Conservation (phyloP, 2,888 invertebrate species). For the Teinopalpus imperialis region DNA sequence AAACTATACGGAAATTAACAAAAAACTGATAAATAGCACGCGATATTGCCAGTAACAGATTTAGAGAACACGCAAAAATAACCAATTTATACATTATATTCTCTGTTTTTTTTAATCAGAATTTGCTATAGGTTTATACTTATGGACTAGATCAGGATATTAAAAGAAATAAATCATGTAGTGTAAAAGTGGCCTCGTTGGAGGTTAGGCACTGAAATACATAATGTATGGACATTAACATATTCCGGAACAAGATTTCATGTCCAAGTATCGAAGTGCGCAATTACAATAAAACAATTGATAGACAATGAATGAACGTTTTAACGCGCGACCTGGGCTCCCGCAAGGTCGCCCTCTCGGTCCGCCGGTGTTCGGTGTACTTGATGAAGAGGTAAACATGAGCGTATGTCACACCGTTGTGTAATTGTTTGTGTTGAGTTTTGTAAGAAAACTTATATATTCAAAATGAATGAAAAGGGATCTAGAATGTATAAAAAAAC, state of each 20-base stretch:
- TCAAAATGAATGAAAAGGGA: too few relatives aligned
- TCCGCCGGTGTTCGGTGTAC: not conserved
- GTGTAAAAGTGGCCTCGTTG: too few relatives aligned
- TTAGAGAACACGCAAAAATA: not conserved
- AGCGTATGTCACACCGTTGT: constrained; percentile 13
- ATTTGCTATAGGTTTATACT: too few relatives aligned
- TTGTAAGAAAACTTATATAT: too few relatives aligned
- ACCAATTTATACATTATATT: too few relatives aligned
- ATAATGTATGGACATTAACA: not conserved
- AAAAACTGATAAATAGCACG: not conserved
- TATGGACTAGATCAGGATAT: too few relatives aligned
- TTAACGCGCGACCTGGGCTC: constrained; percentile 1
- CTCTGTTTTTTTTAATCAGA: too few relatives aligned
- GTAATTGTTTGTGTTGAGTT: constrained; percentile 6
- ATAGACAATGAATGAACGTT: constrained; percentile 21
- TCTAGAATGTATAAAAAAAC: too few relatives aligned
- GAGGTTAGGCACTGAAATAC: constrained; percentile 1
- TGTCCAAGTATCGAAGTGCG: constrained; percentile 1
- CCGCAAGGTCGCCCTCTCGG: constrained; percentile 14
- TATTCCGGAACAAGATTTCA: constrained; percentile 7
- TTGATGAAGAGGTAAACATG: constrained; percentile 15
- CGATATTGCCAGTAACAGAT: not conserved
- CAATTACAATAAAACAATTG: constrained; percentile 6
- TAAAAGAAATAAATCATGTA: too few relatives aligned
- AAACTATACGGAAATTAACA: too few relatives aligned